These are phyloP conservation scores for Centrocercus urophasianus DNA, from an alignment of 2,113 vertebrate species.

Conservation along the genomic window DNA sequence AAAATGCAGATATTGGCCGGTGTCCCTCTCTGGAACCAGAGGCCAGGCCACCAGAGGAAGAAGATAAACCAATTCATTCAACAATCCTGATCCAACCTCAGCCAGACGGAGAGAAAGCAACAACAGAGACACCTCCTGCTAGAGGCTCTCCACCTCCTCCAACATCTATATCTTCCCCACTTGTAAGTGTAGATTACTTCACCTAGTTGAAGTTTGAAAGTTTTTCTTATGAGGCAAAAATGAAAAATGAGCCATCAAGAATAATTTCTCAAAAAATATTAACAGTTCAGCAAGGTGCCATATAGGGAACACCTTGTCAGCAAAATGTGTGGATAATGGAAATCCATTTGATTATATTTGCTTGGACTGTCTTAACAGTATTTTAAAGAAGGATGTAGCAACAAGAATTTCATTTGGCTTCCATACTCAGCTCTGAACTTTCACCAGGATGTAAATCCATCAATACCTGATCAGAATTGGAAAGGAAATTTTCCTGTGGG, in stretches of 20 bases:
- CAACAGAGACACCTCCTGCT: neutral
- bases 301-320: neutral
- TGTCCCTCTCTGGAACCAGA: constrained; percentile 81
- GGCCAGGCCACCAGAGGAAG: constrained; percentile 52
- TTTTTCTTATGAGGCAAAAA: neutral
- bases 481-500: neutral
- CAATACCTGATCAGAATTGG: neutral
- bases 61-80: constrained; percentile 44
- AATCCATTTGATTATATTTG: neutral
- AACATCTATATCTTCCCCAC: constrained; percentile 3
- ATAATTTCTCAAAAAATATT: neutral
- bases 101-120: constrained; percentile 32
- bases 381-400: neutral
- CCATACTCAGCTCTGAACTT: neutral
- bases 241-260: neutral
- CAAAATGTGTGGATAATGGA: neutral
- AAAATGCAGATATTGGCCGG: constrained; percentile 94
- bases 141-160: constrained; percentile 15
- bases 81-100: constrained; percentile 54
- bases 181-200: constrained; percentile 77
- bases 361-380: neutral
- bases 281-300: neutral
- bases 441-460: neutral
- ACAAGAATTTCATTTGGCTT: neutral
- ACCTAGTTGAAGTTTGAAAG: neutral